A percentile compares a stretch with the other conserved stretches of the same genome.
Conservation (phyloP, 2,888 invertebrate species). For the Pharmacophagus antenor region DNA sequence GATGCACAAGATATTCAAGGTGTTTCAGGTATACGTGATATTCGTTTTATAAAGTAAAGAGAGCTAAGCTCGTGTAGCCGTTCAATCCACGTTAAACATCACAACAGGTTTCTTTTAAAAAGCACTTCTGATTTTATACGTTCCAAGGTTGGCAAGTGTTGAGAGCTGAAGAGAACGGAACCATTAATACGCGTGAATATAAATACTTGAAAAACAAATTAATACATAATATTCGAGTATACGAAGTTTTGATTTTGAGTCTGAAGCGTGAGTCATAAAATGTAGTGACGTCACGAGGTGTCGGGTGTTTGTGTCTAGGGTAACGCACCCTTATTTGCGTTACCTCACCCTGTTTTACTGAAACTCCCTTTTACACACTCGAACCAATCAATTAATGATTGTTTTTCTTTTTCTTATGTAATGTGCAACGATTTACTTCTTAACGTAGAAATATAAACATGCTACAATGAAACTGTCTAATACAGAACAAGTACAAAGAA, state of each 20-base stretch:
- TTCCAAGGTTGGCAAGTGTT: neutral
- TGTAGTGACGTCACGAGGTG: constrained; percentile 42
- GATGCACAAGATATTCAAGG: neutral
- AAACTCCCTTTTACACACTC: constrained; percentile 30
- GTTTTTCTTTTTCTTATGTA: neutral
- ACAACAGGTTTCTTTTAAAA: constrained; percentile 13
- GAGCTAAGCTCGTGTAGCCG: constrained; percentile 1
- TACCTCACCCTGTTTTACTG: constrained; percentile 37
- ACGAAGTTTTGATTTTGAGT: constrained; percentile 21
- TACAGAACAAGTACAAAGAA: neutral
- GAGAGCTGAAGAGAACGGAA: neutral
- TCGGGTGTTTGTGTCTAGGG: constrained; percentile 30
- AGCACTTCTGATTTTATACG: neutral
- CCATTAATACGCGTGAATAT: neutral
- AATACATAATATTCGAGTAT: constrained; percentile 10
- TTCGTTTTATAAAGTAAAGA: constrained; percentile 10
- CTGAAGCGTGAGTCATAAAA: constrained; percentile 38
- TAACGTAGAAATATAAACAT: neutral
- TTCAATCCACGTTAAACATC: constrained; percentile 10
- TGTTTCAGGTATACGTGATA: neutral
- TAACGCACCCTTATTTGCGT: constrained; percentile 39
- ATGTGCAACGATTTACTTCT: neutral
- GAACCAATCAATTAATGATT: constrained; percentile 30
- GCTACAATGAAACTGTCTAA: neutral
- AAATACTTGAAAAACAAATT: constrained; percentile 5